Conservation (phyloP, 2,888 invertebrate genomes). For the Microctonus aethiopoides region DNA sequence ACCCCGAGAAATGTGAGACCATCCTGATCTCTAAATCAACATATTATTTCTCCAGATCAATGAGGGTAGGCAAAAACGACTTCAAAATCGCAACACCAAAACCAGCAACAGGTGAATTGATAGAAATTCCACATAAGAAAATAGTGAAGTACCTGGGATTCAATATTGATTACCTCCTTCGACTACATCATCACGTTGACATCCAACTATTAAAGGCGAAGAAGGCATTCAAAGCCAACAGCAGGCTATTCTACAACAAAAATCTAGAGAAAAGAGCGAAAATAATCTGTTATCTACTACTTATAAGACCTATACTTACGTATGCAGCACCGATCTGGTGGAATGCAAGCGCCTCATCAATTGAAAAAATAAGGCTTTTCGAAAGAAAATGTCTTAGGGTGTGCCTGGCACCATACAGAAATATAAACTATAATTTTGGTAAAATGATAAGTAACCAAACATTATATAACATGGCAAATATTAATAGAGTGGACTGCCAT, state of each 20-base stretch:
- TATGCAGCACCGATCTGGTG: slow-evolving; percentile 20
- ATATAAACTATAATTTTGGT: too few species aligned
- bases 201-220: slow-evolving; percentile 29
- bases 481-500: too few species aligned
- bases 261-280: background rate
- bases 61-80: background rate
- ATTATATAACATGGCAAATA: too few species aligned
- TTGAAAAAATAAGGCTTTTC: slow-evolving; percentile 17
- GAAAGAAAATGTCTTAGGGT: slow-evolving; percentile 18
- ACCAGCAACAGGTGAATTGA: slow-evolving; percentile 3
- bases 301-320: slow-evolving; percentile 27
- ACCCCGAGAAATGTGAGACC: slow-evolving; percentile 34
- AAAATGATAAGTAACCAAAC: too few species aligned
- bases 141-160: slow-evolving; percentile 35
- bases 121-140: slow-evolving; percentile 12
- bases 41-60: background rate
- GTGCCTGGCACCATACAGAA: too few species aligned
- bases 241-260: slow-evolving; percentile 9
- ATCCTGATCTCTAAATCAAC: slow-evolving; percentile 31
- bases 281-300: background rate
- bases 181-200: background rate
- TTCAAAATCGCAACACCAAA: background rate
- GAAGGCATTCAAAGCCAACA: slow-evolving; percentile 6
- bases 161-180: slow-evolving; percentile 21
- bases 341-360: too few species aligned